Evolutionary conservation across 2,797 vertebrate species (phyloP), one percentile per base, ranked within the genome.

Genomic region (Hoplostethus atlanticus): DNA sequence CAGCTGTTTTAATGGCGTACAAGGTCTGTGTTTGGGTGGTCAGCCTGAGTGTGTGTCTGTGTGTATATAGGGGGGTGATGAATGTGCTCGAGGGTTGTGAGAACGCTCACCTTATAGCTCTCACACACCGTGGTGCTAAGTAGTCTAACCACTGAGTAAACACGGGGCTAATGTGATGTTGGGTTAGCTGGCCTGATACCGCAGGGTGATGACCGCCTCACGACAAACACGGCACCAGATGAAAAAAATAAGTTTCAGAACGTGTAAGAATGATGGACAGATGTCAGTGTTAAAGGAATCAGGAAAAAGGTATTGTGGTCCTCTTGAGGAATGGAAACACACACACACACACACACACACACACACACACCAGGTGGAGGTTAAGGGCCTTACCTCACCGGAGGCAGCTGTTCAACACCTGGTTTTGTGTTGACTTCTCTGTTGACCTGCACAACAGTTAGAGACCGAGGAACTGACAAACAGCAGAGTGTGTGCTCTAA

Each of bases 341-440:
- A 47, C 21, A 25, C 11, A 59, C 17, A 5, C 21, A 44, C 55
- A 50, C 44, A 40, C 44, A 48, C 54, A 16, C 46, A 51, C 36
- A 51, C 17, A 30, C 21, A 61, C 44, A 40, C 63, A 69, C 64
- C 80, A 86, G 82, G 79, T 85, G 83, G 60, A 55, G 52, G 44
- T 67, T 69, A 68, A 54, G 50, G 76, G 25, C 59, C 72, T 65
- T 10, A 65, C 42, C 47, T 68, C 62, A n/a, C 42, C 25, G 28
- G 74, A 81, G 72, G 78, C 90, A 92, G 91, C 91, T 92, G 91
- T 87, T 84, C 63, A 91, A 89, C 91, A 93, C 85, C 89, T 92
- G 90, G 86, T 73, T 83, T 56, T 81, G 68, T 75, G 84, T 83
- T 85, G 84, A 79, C 79, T 84, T 62, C 42, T 73, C 64, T 83